Percentiles rank a stretch among this genome's conserved stretches.
Evolutionary conservation across 1,140 invertebrate genomes (phyloP).

Genomic region (Dolichoris vasculosae): DNA sequence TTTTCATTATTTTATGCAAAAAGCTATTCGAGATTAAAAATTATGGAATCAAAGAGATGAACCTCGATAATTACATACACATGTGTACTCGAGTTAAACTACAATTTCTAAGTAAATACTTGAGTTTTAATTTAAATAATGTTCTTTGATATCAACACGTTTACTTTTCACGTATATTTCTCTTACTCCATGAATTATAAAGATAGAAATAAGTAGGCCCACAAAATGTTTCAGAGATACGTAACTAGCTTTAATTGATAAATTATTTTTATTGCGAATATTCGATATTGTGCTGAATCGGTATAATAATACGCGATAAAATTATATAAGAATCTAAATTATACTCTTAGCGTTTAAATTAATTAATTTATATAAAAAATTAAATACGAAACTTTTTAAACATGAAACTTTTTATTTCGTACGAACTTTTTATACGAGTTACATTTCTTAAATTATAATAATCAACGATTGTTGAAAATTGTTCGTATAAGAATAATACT

Average conservation of each 20-base stretch:
- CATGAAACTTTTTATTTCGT: background rate
- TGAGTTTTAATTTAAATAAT: too few species aligned
- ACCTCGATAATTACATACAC: background rate
- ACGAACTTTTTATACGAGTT: background rate
- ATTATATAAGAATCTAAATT: background rate
- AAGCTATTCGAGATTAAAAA: slow-evolving; percentile 40
- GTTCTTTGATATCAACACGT: too few species aligned
- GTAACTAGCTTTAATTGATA: background rate
- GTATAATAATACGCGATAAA: background rate
- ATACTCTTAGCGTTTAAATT: background rate
- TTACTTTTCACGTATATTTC: too few species aligned
- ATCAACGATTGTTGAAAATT: too few species aligned
- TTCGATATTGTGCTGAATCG: background rate
- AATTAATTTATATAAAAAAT: background rate
- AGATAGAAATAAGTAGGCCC: too few species aligned
- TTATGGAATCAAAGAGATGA: slow-evolving; percentile 26
- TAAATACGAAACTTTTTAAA: background rate
- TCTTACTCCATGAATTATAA: too few species aligned
- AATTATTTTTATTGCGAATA: background rate
- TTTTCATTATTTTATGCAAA: slow-evolving; percentile 37
- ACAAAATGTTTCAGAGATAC: background rate
- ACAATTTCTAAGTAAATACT: background rate
- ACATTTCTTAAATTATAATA: background rate
- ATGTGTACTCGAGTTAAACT: too few species aligned
- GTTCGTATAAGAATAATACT: too few species aligned